Evolutionary conservation across 2,888 invertebrate genomes (phyloP), one percentile per base, ranked within the genome.

Genomic region (Argyresthia goedartella): DNA sequence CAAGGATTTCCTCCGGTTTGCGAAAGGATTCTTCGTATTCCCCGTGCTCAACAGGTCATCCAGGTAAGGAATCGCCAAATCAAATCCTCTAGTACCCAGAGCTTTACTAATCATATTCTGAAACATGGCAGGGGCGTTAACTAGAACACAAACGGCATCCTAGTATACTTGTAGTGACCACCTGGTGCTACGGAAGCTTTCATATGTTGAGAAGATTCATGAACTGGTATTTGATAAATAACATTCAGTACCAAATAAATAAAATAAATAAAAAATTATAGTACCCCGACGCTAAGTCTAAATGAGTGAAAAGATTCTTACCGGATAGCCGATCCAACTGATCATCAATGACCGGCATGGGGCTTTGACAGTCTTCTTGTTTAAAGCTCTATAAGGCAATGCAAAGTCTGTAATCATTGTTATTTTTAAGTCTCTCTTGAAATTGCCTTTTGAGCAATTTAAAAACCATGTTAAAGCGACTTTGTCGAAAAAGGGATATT

Each of bases 161-260:
- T 57, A 0, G 52, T 34, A 47, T 64, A 69, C n/a, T 71, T 62
- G 46, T 57, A 69, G 14, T 65, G 66, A 0, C 66, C 64, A 13
- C 59, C 60, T 0, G 61, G 64, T 0, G 65, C 66, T 0, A 69
- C 58, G 53, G 73, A 71, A 0, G 67, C 62, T 0, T 68, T 73
- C 41, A 61, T 62, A 47, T 66, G 61, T 35, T 53, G 54, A 16
- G 63, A 60, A 7, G 54, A 50, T 33, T 57, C 53, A 11, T 58
- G 54, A 4, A 68, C 51, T 6, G 54, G 51, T 0, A 69, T 62
- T 51, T 68, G 66, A n/a, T n/a, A n/a, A n/a, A n/a, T n/a, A n/a
- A n/a, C n/a, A n/a, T n/a, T n/a, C n/a, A n/a, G n/a, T n/a, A n/a
- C n/a, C n/a, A n/a, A n/a, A n/a, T n/a, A n/a, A n/a, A n/a, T n/a